Percentiles rank a stretch among this genome's conserved stretches.
Conservation (phyloP, 2,888 invertebrate genomes). For the Perithous albicinctus region DNA sequence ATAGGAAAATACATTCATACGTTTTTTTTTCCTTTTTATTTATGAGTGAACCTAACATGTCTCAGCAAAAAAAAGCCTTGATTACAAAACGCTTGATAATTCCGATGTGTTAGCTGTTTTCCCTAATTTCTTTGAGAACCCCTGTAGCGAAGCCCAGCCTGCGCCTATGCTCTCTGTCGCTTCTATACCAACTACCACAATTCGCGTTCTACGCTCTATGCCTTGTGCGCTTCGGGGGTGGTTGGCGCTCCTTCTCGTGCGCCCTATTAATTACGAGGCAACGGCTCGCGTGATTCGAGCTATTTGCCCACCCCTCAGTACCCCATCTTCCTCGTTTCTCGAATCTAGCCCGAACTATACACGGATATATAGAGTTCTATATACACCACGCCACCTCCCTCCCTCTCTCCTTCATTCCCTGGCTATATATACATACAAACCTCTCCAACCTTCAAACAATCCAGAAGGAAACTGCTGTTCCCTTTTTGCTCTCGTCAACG, state of each 20-base stretch:
- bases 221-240: slow-evolving; percentile 23
- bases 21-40: too few species aligned
- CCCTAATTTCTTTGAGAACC: slow-evolving; percentile 43
- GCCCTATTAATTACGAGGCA: slow-evolving; percentile 80
- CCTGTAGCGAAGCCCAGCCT: slow-evolving; percentile 15
- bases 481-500: slow-evolving; percentile 32
- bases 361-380: slow-evolving; percentile 15
- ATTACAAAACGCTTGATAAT: slow-evolving; percentile 25
- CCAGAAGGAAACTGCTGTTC: slow-evolving; percentile 57
- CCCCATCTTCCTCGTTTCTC: slow-evolving; percentile 46
- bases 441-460: slow-evolving; percentile 62
- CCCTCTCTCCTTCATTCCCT: slow-evolving; percentile 51
- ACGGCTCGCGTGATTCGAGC: slow-evolving; percentile 79
- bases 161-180: slow-evolving; percentile 1
- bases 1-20: too few species aligned
- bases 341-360: slow-evolving; percentile 36
- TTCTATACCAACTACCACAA: slow-evolving; percentile 26
- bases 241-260: slow-evolving; percentile 71
- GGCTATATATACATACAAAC: slow-evolving; percentile 27
- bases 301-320: slow-evolving; percentile 71
- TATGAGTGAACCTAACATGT: too few species aligned
- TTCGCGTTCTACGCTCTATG: slow-evolving; percentile 17
- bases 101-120: neutral
- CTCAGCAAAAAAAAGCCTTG: too few species aligned
- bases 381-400: slow-evolving; percentile 59